phyloP scores from a whole-genome alignment of 2,113 vertebrate genomes.

The Plectropomus leopardus region DNA sequence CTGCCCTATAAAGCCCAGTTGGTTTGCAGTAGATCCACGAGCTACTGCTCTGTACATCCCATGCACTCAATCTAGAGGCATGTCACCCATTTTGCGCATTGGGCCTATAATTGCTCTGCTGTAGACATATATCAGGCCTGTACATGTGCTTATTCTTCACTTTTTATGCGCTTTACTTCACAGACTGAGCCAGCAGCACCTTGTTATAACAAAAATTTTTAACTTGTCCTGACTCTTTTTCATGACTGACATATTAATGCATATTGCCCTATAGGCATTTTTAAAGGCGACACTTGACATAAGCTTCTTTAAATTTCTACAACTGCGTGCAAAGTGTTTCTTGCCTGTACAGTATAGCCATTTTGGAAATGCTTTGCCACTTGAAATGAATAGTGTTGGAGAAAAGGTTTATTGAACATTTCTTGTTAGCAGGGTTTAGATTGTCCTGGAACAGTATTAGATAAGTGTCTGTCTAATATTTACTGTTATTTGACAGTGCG shows the following conservation, averaged over 20 bases:
- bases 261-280: conserved; percentile 53
- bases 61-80: not conserved
- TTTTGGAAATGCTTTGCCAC: not conserved
- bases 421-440: no score
- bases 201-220: conserved; percentile 49
- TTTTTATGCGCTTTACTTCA: conserved; percentile 25
- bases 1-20: not conserved
- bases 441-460: no score
- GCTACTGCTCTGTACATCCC: no score
- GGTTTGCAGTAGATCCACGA: not conserved
- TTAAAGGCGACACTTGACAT: conserved; percentile 35
- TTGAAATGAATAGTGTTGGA: not conserved
- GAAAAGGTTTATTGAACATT: no score
- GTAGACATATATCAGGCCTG: conserved; percentile 12
- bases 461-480: no score
- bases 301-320: conserved; percentile 9
- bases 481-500: no score
- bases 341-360: not conserved
- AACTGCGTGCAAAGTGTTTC: conserved; percentile 10
- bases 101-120: conserved; percentile 14
- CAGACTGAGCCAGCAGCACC: conserved; percentile 38
- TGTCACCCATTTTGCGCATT: not conserved
- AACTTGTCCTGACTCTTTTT: conserved; percentile 37
- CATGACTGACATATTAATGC: conserved; percentile 45
- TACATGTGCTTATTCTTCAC: conserved; percentile 7